Conservation (phyloP, 2,888 invertebrate species). For the Odontocolon sp. region DNA sequence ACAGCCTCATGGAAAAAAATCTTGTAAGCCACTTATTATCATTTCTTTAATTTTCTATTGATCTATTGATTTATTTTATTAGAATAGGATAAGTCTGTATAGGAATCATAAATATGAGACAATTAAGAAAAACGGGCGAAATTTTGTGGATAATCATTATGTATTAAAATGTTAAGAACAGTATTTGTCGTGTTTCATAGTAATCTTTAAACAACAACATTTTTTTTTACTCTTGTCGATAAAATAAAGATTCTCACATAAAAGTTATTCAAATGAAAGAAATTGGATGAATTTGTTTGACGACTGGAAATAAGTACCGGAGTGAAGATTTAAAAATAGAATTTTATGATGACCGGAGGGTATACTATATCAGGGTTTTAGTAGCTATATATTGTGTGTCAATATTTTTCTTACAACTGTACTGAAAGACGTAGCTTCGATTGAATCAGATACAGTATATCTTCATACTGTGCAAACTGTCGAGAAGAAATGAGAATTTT, state of each 20-base stretch:
- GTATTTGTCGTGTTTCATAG: no score
- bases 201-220: no score
- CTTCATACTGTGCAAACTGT: not conserved
- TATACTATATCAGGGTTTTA: not conserved
- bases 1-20: slow-evolving; percentile 70
- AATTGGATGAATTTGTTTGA: no score
- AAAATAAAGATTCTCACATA: no score
- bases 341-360: not conserved
- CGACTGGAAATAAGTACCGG: no score
- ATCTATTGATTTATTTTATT: not conserved
- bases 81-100: no score
- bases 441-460: not conserved
- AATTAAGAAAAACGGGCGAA: no score
- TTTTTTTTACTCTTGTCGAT: no score
- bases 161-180: no score
- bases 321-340: not conserved
- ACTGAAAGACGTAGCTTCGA: not conserved
- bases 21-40: slow-evolving; percentile 66
- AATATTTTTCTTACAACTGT: slow-evolving; percentile 10
- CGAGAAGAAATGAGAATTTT: slow-evolving; percentile 1
- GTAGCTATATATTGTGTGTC: not conserved
- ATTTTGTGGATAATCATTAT: no score
- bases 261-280: no score
- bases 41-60: slow-evolving; percentile 22
- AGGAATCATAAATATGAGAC: no score